A percentile compares a stretch with the other conserved stretches of the same genome.
These are phyloP conservation scores for Drosophila rufa DNA, from an alignment of 1,140 invertebrate species.

Conservation along the genomic window DNA sequence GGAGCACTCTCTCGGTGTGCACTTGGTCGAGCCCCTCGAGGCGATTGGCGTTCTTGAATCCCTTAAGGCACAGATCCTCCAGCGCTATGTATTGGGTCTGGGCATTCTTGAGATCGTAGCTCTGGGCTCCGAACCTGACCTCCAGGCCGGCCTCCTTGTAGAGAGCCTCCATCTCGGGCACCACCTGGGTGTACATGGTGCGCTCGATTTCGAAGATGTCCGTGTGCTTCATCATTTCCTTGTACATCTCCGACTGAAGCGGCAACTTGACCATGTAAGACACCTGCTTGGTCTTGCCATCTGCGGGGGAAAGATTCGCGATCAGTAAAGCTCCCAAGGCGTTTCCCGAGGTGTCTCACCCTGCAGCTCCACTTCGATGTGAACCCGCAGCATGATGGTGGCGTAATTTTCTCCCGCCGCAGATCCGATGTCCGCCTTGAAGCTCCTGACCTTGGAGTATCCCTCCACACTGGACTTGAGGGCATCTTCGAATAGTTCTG, in stretches of 20 bases:
- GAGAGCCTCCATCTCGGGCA: conserved; percentile 71
- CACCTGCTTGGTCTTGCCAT: conserved; percentile 50
- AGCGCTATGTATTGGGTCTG: conserved; percentile 82
- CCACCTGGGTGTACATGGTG: conserved; percentile 51
- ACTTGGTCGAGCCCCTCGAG: conserved; percentile 86
- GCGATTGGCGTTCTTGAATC: conserved; percentile 86
- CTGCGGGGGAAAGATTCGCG: conserved; percentile 16
- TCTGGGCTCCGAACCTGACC: conserved; percentile 55
- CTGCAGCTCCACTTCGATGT: conserved; percentile 59
- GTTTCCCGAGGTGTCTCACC: conserved; percentile 37
- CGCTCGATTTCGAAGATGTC: conserved; percentile 61
- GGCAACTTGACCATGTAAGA: conserved; percentile 68
- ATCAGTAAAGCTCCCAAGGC: not conserved
- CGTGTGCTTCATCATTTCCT: conserved; percentile 35
- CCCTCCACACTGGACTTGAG: conserved; percentile 57
- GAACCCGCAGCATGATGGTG: conserved; percentile 53
- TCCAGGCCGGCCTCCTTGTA: conserved; percentile 73
- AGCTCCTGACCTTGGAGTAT: conserved; percentile 58
- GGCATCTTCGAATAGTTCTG: conserved; percentile 54
- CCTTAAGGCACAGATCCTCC: conserved; percentile 86
- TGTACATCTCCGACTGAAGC: conserved; percentile 30
- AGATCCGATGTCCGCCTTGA: conserved; percentile 43
- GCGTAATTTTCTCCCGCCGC: conserved; percentile 70
- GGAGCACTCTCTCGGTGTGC: conserved; percentile 85
- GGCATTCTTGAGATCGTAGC: conserved; percentile 51